These are phyloP conservation scores for Neotoma lepida DNA, from an alignment of 2,113 vertebrate genomes.

Conservation along the genomic window DNA sequence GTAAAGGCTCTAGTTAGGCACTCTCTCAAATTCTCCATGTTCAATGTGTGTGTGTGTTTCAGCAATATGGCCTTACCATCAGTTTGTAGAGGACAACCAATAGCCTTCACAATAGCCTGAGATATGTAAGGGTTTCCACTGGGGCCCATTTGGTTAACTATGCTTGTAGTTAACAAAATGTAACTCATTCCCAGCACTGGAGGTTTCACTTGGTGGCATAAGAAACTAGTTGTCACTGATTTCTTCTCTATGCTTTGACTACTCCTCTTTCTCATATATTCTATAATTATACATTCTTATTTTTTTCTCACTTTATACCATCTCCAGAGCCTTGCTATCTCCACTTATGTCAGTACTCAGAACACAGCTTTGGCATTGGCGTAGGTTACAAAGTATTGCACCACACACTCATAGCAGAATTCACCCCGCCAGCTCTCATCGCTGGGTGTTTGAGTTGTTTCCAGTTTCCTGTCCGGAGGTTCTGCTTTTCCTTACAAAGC, in stretches of 20 bases:
- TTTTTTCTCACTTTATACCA: neutral
- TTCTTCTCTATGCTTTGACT: neutral
- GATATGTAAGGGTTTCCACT: neutral
- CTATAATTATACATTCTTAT: neutral
- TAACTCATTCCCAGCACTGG: neutral
- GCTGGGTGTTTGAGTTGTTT: neutral
- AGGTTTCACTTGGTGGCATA: neutral
- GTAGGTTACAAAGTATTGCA: neutral
- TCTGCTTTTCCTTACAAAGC: neutral
- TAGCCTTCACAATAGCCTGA: too few relatives aligned
- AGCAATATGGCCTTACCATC: neutral
- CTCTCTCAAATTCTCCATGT: neutral
- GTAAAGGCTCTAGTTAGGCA: neutral
- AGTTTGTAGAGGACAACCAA: neutral
- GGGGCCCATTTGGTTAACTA: neutral
- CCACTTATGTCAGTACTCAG: neutral
- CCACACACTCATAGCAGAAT: neutral
- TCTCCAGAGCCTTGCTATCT: neutral
- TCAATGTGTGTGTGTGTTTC: neutral
- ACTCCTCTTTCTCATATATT: neutral
- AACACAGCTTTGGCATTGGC: neutral
- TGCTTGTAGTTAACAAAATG: neutral
- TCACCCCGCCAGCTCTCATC: neutral
- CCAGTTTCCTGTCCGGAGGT: neutral
- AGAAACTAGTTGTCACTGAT: neutral